Base-by-base conservation (phyloP, 2,888 invertebrate genomes). In the Leucophenga maculata region DNA sequence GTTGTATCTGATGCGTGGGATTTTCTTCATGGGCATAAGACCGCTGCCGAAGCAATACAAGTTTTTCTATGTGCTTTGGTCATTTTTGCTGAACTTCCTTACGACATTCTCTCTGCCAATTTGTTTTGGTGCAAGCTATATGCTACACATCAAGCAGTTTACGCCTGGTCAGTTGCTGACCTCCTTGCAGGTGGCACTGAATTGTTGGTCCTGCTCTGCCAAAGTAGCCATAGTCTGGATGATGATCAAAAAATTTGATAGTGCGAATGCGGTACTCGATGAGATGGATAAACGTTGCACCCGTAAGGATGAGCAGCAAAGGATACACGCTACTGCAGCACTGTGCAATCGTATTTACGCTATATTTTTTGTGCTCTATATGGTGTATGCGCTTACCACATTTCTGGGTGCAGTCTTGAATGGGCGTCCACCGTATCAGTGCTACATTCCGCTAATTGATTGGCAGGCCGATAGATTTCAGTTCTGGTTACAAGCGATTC, bases 151-250 rank as follows among this genome's bases (percentile, higher is more conserved):
- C 4, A 78, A 74, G 0, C 73, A 77, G 65, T 78, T 75, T 31
- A 67, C 75, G 9, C 80, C 85, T 1, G 76, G 78, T 18, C 76
- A 82, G 50, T 77, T 85, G 9, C 75, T 85, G 6, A 84, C 80
- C 6, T 84, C 85, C 1, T 67, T 85, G 18, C 84, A 86, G 69
- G 77, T 82, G 48, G 74, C 77, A 1, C 73, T 85, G 9, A 85
- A 85, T 67, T n/a, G n/a, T n/a, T n/a, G n/a, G n/a, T n/a, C n/a
- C n/a, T 85, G 86, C 64, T 79, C 77, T n/a, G 54, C 71, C 8
- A 86, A 86, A 65, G 77, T 85, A 48, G 4, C 78, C 0, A 77
- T 83, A 3, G 75, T 86, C 13, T 77, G 77, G 70, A 67, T 72
- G 13, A 50, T 79, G 46, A 69, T 78, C 4, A 71, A 70, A 0